Conservation (phyloP, 2,113 vertebrate genomes). For the Tichodroma muraria region DNA sequence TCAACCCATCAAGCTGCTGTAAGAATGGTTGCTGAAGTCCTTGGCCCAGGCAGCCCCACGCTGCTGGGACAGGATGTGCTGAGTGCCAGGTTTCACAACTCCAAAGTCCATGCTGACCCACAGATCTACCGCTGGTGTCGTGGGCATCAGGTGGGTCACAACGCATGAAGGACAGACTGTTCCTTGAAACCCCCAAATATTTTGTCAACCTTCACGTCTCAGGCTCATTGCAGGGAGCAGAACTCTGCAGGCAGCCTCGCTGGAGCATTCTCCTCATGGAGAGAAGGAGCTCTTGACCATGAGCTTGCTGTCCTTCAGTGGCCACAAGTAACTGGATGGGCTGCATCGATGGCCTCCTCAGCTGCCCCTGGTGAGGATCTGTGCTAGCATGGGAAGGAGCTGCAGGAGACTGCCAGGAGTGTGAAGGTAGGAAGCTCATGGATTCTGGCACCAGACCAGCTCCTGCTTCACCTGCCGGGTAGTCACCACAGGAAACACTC, state of each 20-base stretch:
- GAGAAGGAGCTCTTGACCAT: neutral
- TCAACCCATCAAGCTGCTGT: neutral
- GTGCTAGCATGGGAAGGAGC: neutral
- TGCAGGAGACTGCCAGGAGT: neutral
- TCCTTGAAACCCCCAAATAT: neutral
- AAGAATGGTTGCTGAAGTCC: neutral
- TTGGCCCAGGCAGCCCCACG: neutral
- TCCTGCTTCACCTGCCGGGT: neutral
- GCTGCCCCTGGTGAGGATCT: neutral
- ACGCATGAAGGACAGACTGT: rapidly evolving
- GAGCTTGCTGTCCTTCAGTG: neutral
- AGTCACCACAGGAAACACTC: neutral
- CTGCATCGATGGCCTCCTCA: neutral
- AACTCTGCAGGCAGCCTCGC: rapidly evolving
- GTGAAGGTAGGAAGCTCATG: neutral
- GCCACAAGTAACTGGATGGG: neutral
- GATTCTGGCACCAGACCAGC: neutral
- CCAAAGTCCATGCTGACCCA: rapidly evolving
- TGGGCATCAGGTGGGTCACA: neutral
- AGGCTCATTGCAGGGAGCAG: neutral
- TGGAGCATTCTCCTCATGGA: neutral
- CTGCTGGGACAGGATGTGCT: neutral
- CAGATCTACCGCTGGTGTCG: neutral
- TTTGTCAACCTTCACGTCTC: neutral
- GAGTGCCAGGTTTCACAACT: neutral